Conservation (phyloP, 2,113 vertebrate genomes). For the Baryphthengus martii region DNA sequence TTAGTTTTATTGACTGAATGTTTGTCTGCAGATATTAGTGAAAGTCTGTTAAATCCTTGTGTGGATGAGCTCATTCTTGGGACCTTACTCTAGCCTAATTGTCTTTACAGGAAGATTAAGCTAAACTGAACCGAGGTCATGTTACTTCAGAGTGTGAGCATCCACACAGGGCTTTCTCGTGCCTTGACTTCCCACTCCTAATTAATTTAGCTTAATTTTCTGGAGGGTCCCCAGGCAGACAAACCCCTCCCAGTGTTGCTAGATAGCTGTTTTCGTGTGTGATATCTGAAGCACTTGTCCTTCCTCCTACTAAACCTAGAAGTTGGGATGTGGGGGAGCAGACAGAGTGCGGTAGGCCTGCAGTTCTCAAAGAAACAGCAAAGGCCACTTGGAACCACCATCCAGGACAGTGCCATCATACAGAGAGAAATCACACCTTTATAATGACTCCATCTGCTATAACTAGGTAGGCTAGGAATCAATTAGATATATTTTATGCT, state of each 20-base stretch:
- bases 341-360: background rate
- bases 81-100: background rate
- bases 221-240: background rate
- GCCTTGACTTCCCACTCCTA: background rate
- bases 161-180: background rate
- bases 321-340: background rate
- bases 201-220: conserved; percentile 34
- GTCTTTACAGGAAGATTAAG: background rate
- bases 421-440: background rate
- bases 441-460: background rate
- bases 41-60: background rate
- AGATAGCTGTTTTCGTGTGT: background rate
- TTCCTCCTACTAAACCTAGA: background rate
- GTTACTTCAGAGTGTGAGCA: background rate
- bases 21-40: background rate
- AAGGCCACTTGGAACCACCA: background rate
- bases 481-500: background rate
- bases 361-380: background rate
- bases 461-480: background rate
- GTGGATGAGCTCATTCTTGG: background rate
- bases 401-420: background rate
- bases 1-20: background rate
- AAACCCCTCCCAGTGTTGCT: background rate
- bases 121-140: background rate
- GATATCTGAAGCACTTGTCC: fast-evolving